Base-by-base conservation (phyloP, 1,140 invertebrate genomes). In the Lepidostoma basale region DNA sequence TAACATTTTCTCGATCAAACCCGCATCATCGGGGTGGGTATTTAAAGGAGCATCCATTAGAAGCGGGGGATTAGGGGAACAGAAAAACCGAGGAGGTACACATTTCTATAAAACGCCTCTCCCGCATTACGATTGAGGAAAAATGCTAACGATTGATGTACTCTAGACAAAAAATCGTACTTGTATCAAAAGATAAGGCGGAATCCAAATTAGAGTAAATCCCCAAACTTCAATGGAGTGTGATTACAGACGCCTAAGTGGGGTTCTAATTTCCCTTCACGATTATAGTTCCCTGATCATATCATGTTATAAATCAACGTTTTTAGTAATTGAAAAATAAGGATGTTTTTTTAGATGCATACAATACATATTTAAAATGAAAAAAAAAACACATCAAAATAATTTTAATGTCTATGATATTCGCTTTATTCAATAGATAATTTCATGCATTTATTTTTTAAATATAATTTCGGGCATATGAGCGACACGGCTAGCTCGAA, bases 131-230 rank as follows among this genome's bases (percentile, higher is more conserved):
- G 6, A 33, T 20, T 23, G 47, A 59, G 58, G 56, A 67, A 54
- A 65, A 60, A 28, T 56, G 39, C 20, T 60, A 49, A 49, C 65
- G 58, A 54, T 65, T 67, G 62, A 70, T 22, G 49, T 33, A 59
- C 56, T 60, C 45, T 14, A 54, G 58, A 72, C 65, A 71, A 72
- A 70, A 70, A 69, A 42, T 16, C 28, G 44, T 39, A 18, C 63
- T 56, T 36, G 69, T 66, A 62, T 72, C 69, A 72, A 59, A 68
- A 72, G 69, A 72, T 72, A 72, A 72, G 69, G 44, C 64, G 40
- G 39, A 3, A 49, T 52, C 28, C 52, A 72, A 72, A 72, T 72
- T 72, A 72, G 69, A 68, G 65, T 64, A 72, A 72, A 72, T 47
- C 69, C 62, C 65, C 22, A n/a, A 25, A 23, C 49, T 25, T 39